Percentiles rank a stretch among this genome's conserved stretches.
Evolutionary conservation across 2,113 vertebrate species (phyloP).

Genomic region (Zapornia atra): DNA sequence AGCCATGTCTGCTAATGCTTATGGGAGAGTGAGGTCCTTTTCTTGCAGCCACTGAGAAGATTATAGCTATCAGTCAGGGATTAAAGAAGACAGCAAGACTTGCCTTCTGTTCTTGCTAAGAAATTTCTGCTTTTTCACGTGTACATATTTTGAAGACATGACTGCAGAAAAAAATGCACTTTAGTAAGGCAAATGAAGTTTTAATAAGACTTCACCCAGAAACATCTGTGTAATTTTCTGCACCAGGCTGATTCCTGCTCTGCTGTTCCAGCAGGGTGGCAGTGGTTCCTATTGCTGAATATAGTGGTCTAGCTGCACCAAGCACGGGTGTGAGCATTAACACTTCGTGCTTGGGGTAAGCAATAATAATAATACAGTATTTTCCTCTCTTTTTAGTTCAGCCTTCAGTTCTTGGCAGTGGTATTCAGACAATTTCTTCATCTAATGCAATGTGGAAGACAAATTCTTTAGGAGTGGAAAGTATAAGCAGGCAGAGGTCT

Average conservation of each 20-base stretch:
- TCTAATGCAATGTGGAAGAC: slow-evolving; percentile 89
- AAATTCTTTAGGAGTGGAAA: slow-evolving; percentile 85
- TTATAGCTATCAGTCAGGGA: neutral
- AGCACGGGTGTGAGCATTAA: neutral
- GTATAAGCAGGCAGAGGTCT: slow-evolving; percentile 89
- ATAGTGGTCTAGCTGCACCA: neutral
- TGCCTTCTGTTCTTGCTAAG: neutral
- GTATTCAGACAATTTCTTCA: slow-evolving; percentile 83
- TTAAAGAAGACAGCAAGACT: neutral
- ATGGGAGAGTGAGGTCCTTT: neutral
- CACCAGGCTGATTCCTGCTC: neutral
- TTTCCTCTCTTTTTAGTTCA: slow-evolving; percentile 85
- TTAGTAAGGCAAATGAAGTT: neutral
- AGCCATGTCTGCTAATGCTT: neutral
- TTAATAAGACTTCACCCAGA: neutral
- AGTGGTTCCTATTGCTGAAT: neutral
- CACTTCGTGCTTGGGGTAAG: slow-evolving; percentile 28
- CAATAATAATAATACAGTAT: slow-evolving; percentile 76
- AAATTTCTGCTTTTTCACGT: neutral
- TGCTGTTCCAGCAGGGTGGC: neutral
- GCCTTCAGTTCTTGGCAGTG: slow-evolving; percentile 80
- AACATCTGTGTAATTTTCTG: neutral
- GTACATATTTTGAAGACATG: neutral
- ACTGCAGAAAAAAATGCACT: neutral
- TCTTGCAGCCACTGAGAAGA: neutral